Base-by-base conservation (phyloP, 2,888 invertebrate genomes). In the Papilio protenor region DNA sequence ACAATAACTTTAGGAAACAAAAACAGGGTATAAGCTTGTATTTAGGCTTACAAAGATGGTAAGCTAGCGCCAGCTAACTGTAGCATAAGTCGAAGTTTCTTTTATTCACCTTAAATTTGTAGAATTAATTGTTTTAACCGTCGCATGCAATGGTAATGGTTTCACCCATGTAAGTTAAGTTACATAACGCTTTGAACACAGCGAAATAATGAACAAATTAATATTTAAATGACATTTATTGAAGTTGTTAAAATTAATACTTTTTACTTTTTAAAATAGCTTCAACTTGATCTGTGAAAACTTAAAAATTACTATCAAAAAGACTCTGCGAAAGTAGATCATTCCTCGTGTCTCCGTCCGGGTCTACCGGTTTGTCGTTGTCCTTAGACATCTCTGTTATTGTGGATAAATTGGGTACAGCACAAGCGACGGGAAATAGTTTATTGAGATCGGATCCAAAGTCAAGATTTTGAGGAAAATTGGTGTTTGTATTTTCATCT, bases 301-400 rank as follows among this genome's bases (percentile, higher is more conserved):
- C 57, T 77, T 69, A 73, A 69, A 70, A 66, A 69, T 77, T 77
- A 8, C 74, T 74, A 73, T 77, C 45, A 66, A 71, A 75, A 18
- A 83, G 77, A 66, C 81, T 85, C 64, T 81, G 81, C 16, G 84
- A 85, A 80, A 85, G 81, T 11, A 85, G 82, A 81, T 85, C 79
- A 66, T 83, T 84, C 79, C 81, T 83, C 23, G 84, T 84, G 74
- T 86, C 82, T 16, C 80, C 82, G 52, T 84, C 85, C 8, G 81
- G 71, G 45, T 84, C 84, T 77, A 86, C 89, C 64, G 83, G 85
- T 69, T 85, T 82, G 21, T 86, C 86, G 81, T 85, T 88, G 77
- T 92, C 93, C 79, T 85, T 89, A 0, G 94, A 94, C 73, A 83
- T 83, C 86, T 94, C 94, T 1, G 94, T 89, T 8, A 94, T 92